A percentile compares a stretch with the other conserved stretches of the same genome.
Evolutionary conservation across 2,113 vertebrate species (phyloP).

Genomic region (Muntiacus muntjak): DNA sequence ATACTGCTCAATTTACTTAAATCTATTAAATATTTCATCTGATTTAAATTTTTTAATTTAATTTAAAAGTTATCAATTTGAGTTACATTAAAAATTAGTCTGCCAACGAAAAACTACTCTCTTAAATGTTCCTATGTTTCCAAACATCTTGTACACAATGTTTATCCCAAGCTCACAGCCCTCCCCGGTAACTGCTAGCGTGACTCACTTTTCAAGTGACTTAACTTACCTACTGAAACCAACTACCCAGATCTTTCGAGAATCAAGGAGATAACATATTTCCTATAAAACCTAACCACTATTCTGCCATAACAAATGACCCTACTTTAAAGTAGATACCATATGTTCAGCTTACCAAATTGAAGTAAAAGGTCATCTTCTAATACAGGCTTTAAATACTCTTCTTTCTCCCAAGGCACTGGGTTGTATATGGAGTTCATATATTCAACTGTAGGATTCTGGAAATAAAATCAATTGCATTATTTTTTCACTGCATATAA

Average conservation of each 20-base stretch:
- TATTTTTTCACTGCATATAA: background rate
- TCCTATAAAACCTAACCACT: background rate
- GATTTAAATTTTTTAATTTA: background rate
- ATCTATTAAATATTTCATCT: background rate
- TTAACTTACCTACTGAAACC: background rate
- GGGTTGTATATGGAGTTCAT: slow-evolving; percentile 79
- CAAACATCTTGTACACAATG: background rate
- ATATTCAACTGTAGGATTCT: slow-evolving; percentile 87
- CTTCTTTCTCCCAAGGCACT: slow-evolving; percentile 91
- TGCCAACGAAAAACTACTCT: background rate
- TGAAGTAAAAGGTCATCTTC: slow-evolving; percentile 94
- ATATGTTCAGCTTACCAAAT: slow-evolving; percentile 83
- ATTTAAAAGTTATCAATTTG: background rate
- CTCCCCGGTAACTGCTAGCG: background rate
- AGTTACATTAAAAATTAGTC: background rate
- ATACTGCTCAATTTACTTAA: background rate
- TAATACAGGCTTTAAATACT: slow-evolving; percentile 88
- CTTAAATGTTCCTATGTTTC: background rate
- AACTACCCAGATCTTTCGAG: background rate
- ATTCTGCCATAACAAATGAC: background rate
- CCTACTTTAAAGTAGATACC: background rate
- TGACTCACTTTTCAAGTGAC: background rate
- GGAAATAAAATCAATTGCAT: slow-evolving; percentile 51
- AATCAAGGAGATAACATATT: background rate
- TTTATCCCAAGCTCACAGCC: background rate